Percentiles rank a stretch among this genome's conserved stretches.
Conservation (phyloP, 2,888 invertebrate genomes). For the Cancer borealis region DNA sequence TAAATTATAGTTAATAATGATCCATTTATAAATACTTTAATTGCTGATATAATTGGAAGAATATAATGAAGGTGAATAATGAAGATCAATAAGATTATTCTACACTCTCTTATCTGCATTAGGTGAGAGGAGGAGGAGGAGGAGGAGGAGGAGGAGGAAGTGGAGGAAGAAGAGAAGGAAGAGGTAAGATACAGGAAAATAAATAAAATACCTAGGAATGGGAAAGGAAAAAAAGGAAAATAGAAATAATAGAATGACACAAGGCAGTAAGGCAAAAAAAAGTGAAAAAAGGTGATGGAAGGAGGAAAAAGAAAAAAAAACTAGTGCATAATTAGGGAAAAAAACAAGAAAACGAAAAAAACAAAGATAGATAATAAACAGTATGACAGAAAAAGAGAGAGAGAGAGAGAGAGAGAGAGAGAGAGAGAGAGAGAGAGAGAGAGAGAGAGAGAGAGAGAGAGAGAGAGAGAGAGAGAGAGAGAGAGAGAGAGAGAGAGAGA, state of each 20-base stretch:
- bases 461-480: constrained; percentile 21
- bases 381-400: background rate
- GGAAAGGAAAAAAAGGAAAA: background rate
- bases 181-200: background rate
- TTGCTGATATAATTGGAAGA: too few species aligned
- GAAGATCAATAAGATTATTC: too few species aligned
- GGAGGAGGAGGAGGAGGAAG: too few species aligned
- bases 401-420: constrained; percentile 3
- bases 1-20: too few species aligned
- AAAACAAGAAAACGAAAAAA: background rate
- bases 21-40: too few species aligned
- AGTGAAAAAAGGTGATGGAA: background rate
- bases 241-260: background rate
- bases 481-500: background rate
- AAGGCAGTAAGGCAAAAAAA: background rate
- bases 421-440: background rate
- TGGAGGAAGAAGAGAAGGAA: background rate
- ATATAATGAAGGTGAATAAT: too few species aligned
- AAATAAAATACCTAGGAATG: background rate
- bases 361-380: background rate
- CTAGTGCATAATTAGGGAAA: background rate
- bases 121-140: background rate
- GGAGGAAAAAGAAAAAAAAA: background rate
- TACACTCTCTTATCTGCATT: too few species aligned
- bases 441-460: constrained; percentile 22